Conservation (phyloP, 2,888 invertebrate species). For the Agonopterix heracliana region DNA sequence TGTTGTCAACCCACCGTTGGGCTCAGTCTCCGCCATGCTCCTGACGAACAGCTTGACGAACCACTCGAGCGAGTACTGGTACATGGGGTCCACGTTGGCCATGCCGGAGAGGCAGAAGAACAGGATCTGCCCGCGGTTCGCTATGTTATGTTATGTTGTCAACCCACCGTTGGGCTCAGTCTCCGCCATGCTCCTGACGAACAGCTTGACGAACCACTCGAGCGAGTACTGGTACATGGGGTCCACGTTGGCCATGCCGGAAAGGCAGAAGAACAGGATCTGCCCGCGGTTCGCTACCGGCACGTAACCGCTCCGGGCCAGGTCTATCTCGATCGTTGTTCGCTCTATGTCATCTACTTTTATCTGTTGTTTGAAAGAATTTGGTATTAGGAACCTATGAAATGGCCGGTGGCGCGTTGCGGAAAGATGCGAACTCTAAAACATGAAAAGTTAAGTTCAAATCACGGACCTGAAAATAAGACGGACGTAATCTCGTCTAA, state of each 20-base stretch:
- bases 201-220: constrained; percentile 92
- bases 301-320: constrained; percentile 86
- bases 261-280: constrained; percentile 91
- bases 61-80: too few species aligned
- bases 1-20: constrained; percentile 65
- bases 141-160: too few species aligned
- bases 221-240: constrained; percentile 97
- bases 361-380: constrained; percentile 46
- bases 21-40: constrained; percentile 82
- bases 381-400: constrained; percentile 6
- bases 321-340: constrained; percentile 89
- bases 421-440: too few species aligned
- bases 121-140: too few species aligned
- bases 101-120: too few species aligned
- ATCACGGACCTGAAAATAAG: too few species aligned
- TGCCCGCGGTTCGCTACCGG: constrained; percentile 92
- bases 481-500: too few species aligned
- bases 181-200: constrained; percentile 82
- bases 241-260: constrained; percentile 90
- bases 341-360: constrained; percentile 89
- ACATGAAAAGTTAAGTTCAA: too few species aligned
- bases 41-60: constrained; percentile 87
- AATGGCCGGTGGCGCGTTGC: background rate
- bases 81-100: too few species aligned
- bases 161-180: constrained; percentile 78